Evolutionary conservation across 2,888 invertebrate species (phyloP).

Genomic region (Drosophila subsilvestris): DNA sequence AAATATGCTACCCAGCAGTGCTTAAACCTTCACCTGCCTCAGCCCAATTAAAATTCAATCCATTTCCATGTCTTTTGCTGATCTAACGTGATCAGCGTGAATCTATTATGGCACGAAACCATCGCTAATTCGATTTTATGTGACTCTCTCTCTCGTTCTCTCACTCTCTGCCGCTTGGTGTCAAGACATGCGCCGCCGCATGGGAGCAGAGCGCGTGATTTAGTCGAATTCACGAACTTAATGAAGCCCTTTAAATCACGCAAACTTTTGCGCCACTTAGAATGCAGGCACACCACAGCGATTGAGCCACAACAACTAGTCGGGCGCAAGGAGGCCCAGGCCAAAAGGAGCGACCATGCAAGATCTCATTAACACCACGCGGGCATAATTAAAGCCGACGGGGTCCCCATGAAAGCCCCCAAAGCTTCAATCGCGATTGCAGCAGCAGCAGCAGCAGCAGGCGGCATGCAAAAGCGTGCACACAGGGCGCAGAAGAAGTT

Average conservation of each 20-base stretch:
- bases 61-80: neutral
- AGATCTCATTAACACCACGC: slow-evolving; percentile 83
- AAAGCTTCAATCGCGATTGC: slow-evolving; percentile 80
- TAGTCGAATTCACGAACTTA: slow-evolving; percentile 85
- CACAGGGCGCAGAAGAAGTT: slow-evolving; percentile 37
- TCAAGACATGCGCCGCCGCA: slow-evolving; percentile 75
- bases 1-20: too few relatives aligned
- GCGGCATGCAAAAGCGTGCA: slow-evolving; percentile 52
- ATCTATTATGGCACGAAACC: slow-evolving; percentile 27
- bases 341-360: slow-evolving; percentile 57
- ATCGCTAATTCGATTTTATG: slow-evolving; percentile 16
- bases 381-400: slow-evolving; percentile 82
- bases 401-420: slow-evolving; percentile 56
- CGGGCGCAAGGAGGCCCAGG: slow-evolving; percentile 27
- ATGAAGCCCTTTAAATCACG: slow-evolving; percentile 85
- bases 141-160: neutral
- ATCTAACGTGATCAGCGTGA: slow-evolving; percentile 22
- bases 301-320: slow-evolving; percentile 79
- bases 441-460: slow-evolving; percentile 19
- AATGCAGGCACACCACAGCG: slow-evolving; percentile 50
- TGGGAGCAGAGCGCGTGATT: slow-evolving; percentile 83
- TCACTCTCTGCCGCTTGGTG: slow-evolving; percentile 48
- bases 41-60: neutral
- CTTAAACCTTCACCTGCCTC: neutral
- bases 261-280: slow-evolving; percentile 81